Evolutionary conservation across 1,140 invertebrate species (phyloP).

Genomic region (Caenorhabditis inopinata): DNA sequence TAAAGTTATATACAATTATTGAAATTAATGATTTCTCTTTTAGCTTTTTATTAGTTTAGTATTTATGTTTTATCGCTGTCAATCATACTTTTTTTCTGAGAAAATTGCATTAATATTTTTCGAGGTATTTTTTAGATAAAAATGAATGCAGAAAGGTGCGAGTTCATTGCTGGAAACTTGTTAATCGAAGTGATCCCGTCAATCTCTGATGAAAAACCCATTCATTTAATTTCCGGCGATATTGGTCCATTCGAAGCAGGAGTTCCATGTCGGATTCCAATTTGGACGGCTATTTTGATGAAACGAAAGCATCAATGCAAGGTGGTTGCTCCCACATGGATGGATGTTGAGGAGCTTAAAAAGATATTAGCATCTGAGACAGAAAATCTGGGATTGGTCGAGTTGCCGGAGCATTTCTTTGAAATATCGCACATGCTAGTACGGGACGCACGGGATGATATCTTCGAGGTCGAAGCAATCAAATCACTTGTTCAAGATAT

Average conservation of each 20-base stretch:
- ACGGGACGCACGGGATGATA: conserved; percentile 27
- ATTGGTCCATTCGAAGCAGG: conserved; percentile 39
- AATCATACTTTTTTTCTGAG: no score
- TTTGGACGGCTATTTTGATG: conserved; percentile 19
- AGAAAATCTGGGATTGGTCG: background rate
- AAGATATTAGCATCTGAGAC: background rate
- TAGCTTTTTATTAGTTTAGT: no score
- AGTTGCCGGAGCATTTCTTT: conserved; percentile 27
- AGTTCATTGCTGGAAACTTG: background rate
- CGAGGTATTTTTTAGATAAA: background rate
- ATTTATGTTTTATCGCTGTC: no score
- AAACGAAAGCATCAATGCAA: conserved; percentile 28
- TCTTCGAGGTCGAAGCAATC: conserved; percentile 9
- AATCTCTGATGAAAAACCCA: background rate
- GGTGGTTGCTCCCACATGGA: conserved; percentile 24
- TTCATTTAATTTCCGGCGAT: conserved; percentile 29
- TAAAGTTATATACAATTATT: no score
- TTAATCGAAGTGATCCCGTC: background rate
- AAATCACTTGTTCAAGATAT: conserved; percentile 4
- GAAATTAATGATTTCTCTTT: no score
- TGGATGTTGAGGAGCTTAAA: conserved; percentile 19
- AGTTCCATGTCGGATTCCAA: background rate
- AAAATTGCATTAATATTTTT: no score
- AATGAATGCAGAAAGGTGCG: conserved; percentile 2
- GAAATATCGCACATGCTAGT: conserved; percentile 34